Evolutionary conservation across 2,888 invertebrate genomes (phyloP).

Genomic region (Odontothrips loti): DNA sequence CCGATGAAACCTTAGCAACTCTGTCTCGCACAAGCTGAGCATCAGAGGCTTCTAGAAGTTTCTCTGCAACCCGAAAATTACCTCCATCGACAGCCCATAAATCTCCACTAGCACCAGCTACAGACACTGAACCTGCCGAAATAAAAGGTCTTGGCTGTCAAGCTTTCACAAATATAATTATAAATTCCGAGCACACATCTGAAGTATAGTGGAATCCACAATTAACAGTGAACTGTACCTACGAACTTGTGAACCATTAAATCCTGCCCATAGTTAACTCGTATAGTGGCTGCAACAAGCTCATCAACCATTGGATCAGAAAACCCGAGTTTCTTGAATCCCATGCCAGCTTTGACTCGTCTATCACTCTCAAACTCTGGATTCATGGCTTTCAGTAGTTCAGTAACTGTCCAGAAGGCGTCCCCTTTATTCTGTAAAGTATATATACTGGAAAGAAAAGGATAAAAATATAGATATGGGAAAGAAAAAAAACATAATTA

Average conservation of each 20-base stretch:
- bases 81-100: constrained; percentile 59
- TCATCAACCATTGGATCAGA: constrained; percentile 53
- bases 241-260: constrained; percentile 53
- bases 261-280: constrained; percentile 60
- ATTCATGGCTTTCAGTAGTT: constrained; percentile 53
- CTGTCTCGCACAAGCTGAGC: constrained; percentile 45
- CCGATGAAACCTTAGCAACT: constrained; percentile 41
- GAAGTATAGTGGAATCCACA: background rate
- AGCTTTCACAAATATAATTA: constrained; percentile 2
- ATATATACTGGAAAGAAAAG: constrained; percentile 52
- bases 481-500: constrained; percentile 40
- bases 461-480: constrained; percentile 38
- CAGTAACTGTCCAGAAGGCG: constrained; percentile 51
- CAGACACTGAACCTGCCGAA: constrained; percentile 46
- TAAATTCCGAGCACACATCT: constrained; percentile 43
- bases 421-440: constrained; percentile 50
- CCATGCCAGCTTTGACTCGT: constrained; percentile 44
- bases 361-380: constrained; percentile 49
- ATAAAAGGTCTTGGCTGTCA: constrained; percentile 7
- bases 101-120: constrained; percentile 53
- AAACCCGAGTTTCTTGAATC: constrained; percentile 47
- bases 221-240: constrained; percentile 44
- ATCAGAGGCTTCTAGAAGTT: constrained; percentile 46
- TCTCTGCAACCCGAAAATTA: constrained; percentile 51
- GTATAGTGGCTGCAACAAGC: constrained; percentile 52